Percentiles rank a stretch among this genome's conserved stretches.
These are phyloP conservation scores for Chelonia mydas DNA, from an alignment of 2,797 vertebrate species.

Conservation along the genomic window DNA sequence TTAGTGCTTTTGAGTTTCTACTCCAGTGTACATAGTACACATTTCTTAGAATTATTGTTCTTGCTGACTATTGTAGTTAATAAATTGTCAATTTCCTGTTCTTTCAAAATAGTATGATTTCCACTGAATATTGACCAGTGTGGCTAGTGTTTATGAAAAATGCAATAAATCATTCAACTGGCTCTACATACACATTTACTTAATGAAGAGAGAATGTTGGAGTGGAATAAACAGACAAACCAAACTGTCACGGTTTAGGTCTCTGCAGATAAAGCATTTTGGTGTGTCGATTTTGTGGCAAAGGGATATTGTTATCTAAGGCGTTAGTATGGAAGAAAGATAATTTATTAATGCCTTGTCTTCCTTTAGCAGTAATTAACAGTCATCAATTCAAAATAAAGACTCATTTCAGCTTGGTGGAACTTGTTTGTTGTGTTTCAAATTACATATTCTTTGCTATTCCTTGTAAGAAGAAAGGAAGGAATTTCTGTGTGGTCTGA, in stretches of 20 bases:
- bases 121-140: conserved; percentile 30
- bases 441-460: not conserved
- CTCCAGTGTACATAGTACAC: not conserved
- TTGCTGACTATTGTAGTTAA: fast-evolving
- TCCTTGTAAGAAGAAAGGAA: not conserved
- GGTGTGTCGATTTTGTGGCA: not conserved
- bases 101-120: conserved; percentile 31
- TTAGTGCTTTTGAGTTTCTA: not conserved
- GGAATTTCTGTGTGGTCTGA: not conserved
- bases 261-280: not conserved
- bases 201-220: not conserved
- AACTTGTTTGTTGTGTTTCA: not conserved
- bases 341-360: not conserved
- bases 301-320: not conserved
- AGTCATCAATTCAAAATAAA: not conserved
- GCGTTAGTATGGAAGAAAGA: not conserved
- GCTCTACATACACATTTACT: conserved; percentile 8
- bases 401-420: not conserved
- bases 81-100: not conserved
- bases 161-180: conserved; percentile 21
- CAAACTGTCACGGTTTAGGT: not conserved
- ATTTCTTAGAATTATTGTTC: not conserved
- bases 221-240: fast-evolving
- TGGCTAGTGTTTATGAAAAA: conserved; percentile 29
- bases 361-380: not conserved